Evolutionary conservation across 2,797 vertebrate genomes (phyloP), one percentile per base, ranked within the genome.

Genomic region (Kryptopterus vitreolus): DNA sequence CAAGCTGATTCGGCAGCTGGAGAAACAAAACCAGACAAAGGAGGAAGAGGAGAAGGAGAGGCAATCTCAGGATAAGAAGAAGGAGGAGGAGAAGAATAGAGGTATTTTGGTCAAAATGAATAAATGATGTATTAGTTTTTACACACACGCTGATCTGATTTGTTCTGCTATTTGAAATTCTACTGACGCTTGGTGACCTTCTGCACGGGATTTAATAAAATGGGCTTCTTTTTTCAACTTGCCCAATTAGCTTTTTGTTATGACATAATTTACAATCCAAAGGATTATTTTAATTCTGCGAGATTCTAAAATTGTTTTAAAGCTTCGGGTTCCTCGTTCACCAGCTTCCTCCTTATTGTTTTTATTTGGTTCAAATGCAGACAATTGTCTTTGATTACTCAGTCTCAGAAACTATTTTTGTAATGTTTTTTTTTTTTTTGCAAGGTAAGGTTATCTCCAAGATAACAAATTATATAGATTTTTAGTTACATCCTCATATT

Each of bases 1-100:
- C 2, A 97, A 95, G 79, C 76, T 98, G 1, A 86, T 95, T 68
- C 95, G 94, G 86, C 92, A 94, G 76, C 82, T 98, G 80, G 96
- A 99, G 0, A 95, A 95, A 76, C 90, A 95, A 85, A 92, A 87
- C 31, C 15, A 69, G 29, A 12, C 86, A 43, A 89, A 92, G 62
- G 89, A 86, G 59, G 91, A 92, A 70, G 83, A 89, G 70, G 80
- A 83, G 6, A 88, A 88, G 38, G 76, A 88, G 76, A 87, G 87
- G 53, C 78, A 80, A 57, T 78, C 88, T 33, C 81, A 77, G 48
- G 22, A 58, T 1, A 48, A 63, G 8, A 22, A 72, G 7, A 43
- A 79, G 46, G 89, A 94, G 76, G 83, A 53, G 82, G 84, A 80
- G 70, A 88, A 20, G 88, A 89, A 24, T 73, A 88, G 91, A 87